Base-by-base conservation (phyloP, 1,140 invertebrate genomes). In the Eubasilissa regina region DNA sequence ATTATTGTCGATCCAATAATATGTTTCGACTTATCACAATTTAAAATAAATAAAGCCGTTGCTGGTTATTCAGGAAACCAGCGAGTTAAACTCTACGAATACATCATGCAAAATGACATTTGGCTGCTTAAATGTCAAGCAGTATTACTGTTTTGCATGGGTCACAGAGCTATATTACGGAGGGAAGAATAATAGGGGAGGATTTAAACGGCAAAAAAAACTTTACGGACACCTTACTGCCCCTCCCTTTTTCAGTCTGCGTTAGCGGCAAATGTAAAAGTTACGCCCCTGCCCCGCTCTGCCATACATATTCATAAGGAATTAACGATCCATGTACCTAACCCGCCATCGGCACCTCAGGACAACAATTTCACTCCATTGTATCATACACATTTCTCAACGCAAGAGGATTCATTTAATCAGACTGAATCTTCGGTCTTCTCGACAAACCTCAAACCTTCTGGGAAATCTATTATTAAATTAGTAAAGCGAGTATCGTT, bases 241-340 rank as follows among this genome's bases (percentile, higher is more conserved):
- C 48, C 60, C 19, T 64, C 60, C 60, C 60, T 13, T 64, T 64
- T 64, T 64, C 25, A 64, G 60, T 64, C 60, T n/a, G 25, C 25
- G 55, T 21, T 58, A 58, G 17, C 55, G 55, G 55, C 55, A 21
- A 58, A 13, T 21, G 17, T 21, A 58, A 35, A 58, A 58, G 60
- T 43, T 64, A 13, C 60, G 60, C 60, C 60, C 60, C 56, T 21
- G 56, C 56, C 15, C 19, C 4, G 55, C 15, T 58, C 55, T 6
- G 19, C 19, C 60, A 64, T 64, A 64, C 60, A 64, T 64, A 64
- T 64, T 64, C 60, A 64, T 64, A 35, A 64, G 60, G 60, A 64
- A 64, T 64, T 64, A 64, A 64, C 60, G 60, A 64, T 64, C 60
- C 25, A 0, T 64, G 60, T 35, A 25, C n/a, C 48, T 15, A 12